phyloP scores from a whole-genome alignment of 1,140 invertebrate species.

The Drosophila murphyi region DNA sequence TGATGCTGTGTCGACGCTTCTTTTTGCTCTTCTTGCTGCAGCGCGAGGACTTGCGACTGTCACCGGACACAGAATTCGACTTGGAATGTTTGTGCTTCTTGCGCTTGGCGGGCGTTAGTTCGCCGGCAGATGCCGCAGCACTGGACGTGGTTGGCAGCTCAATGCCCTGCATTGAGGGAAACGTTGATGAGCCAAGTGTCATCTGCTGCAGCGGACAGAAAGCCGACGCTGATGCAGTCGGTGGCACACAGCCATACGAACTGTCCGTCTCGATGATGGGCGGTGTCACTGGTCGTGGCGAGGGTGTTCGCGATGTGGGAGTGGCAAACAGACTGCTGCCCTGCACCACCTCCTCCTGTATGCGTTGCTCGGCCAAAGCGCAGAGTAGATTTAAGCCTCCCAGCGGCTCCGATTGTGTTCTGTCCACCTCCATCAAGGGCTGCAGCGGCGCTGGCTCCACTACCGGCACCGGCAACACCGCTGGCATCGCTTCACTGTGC shows the following conservation, averaged over 20 bases:
- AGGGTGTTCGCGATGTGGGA: constrained; percentile 64
- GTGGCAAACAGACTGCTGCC: constrained; percentile 67
- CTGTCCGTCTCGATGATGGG: constrained; percentile 29
- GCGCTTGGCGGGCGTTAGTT: constrained; percentile 66
- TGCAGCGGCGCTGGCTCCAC: constrained; percentile 61
- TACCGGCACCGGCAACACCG: constrained; percentile 24
- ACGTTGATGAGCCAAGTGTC: constrained; percentile 55
- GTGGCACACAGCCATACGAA: constrained; percentile 43
- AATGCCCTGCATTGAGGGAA: constrained; percentile 81
- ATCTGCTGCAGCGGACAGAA: constrained; percentile 43
- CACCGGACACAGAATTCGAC: constrained; percentile 71
- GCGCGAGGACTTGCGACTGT: constrained; percentile 70
- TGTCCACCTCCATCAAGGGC: constrained; percentile 75
- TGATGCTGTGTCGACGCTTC: constrained; percentile 66
- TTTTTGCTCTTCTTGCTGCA: constrained; percentile 82
- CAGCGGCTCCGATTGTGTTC: constrained; percentile 85
- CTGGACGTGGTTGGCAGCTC: constrained; percentile 69
- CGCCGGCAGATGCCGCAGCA: constrained; percentile 11
- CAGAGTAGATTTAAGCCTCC: constrained; percentile 92
- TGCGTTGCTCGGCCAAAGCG: constrained; percentile 93
- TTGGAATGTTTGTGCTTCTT: constrained; percentile 84
- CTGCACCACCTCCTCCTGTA: constrained; percentile 89
- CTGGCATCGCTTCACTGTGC: constrained; percentile 47
- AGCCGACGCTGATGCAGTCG: constrained; percentile 3
- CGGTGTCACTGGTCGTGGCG: constrained; percentile 30